These are phyloP conservation scores for Boulengeromyrus knoepffleri DNA, from an alignment of 2,113 vertebrate genomes.

Conservation along the genomic window DNA sequence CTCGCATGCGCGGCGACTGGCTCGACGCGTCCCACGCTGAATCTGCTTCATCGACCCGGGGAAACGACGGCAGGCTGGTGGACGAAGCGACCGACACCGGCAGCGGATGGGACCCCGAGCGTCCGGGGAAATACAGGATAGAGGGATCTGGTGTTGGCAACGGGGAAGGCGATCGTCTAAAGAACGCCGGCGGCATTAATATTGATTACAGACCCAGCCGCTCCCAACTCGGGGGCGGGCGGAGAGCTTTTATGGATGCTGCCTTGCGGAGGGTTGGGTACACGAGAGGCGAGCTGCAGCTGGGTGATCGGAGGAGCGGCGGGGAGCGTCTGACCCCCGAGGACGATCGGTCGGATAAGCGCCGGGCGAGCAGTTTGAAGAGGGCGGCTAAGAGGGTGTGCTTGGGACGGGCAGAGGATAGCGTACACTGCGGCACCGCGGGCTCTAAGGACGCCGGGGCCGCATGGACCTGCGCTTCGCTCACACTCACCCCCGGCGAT, in stretches of 20 bases:
- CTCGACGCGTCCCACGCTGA: background rate
- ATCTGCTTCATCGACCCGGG: background rate
- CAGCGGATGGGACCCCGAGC: constrained; percentile 20
- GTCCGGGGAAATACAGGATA: constrained; percentile 14
- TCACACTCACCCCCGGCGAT: constrained; percentile 1
- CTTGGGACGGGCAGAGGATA: constrained; percentile 19
- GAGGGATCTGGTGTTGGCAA: constrained; percentile 7
- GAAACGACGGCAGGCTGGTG: background rate
- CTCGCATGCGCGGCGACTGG: constrained; percentile 27
- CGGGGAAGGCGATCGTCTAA: constrained; percentile 21
- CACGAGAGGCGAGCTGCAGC: constrained; percentile 16
- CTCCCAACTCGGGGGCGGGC: constrained; percentile 27
- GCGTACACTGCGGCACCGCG: constrained; percentile 31
- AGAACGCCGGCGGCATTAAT: constrained; percentile 23
- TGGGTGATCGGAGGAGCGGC: background rate
- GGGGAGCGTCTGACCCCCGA: constrained; percentile 11
- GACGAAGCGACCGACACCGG: constrained; percentile 12
- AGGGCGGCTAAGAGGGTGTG: constrained; percentile 36
- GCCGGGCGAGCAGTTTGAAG: constrained; percentile 30
- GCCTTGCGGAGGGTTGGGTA: constrained; percentile 23
- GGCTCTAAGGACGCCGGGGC: background rate
- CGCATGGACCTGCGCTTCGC: constrained; percentile 2
- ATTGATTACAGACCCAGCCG: constrained; percentile 26
- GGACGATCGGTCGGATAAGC: constrained; percentile 20
- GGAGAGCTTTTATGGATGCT: constrained; percentile 25